Conservation (phyloP, 2,797 vertebrate species). For the Distichodus sexfasciatus region DNA sequence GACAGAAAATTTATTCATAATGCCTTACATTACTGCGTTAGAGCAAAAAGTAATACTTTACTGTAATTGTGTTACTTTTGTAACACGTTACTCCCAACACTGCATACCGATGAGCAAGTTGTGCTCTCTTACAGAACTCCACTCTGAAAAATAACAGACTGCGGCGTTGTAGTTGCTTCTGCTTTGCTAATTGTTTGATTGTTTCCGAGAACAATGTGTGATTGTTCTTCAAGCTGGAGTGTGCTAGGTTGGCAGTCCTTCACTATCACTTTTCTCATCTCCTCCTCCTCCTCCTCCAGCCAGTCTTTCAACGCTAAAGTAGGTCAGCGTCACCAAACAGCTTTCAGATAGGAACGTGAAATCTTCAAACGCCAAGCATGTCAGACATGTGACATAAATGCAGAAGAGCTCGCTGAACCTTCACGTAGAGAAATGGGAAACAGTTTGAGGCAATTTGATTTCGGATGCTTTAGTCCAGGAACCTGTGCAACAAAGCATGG, state of each 20-base stretch:
- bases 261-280: neutral
- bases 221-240: neutral
- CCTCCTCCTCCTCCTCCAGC: neutral
- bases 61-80: too few species aligned
- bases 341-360: neutral
- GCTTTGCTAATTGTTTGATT: slow-evolving; percentile 13
- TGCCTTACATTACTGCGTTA: too few species aligned
- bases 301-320: neutral
- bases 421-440: neutral
- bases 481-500: too few species aligned
- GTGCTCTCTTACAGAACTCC: neutral
- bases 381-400: neutral
- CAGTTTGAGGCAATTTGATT: too few species aligned
- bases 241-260: neutral
- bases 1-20: too few species aligned
- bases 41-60: too few species aligned
- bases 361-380: neutral
- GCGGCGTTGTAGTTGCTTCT: neutral
- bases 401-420: neutral
- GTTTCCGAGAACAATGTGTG: slow-evolving; percentile 9
- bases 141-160: neutral
- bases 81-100: too few species aligned
- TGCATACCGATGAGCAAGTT: too few species aligned
- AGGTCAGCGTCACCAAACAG: neutral
- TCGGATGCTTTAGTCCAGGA: neutral